Percentiles rank a stretch among this genome's conserved stretches.
These are phyloP conservation scores for Aradophagus sp. DNA, from an alignment of 1,140 invertebrate species.

Conservation along the genomic window DNA sequence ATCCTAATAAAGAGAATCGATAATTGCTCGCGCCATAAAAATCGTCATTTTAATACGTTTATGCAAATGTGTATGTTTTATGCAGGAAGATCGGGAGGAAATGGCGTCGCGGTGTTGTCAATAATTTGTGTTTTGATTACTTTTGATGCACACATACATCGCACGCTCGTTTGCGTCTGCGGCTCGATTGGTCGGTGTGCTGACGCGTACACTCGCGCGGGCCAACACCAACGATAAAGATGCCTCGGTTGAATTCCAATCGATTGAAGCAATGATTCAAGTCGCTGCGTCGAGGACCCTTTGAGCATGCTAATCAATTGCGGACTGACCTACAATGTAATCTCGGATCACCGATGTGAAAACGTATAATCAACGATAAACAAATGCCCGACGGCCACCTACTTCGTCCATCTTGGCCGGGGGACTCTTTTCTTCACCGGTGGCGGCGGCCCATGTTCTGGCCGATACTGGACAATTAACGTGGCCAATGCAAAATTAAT, in stretches of 20 bases:
- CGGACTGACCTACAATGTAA: conserved; percentile 40
- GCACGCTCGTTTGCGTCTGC: neutral
- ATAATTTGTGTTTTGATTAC: conserved; percentile 34
- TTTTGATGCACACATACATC: conserved; percentile 7
- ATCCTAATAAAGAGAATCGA: too few species aligned
- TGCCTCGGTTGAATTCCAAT: conserved; percentile 50
- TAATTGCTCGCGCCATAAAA: too few species aligned
- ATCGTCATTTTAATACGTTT: too few species aligned
- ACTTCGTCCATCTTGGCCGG: too few species aligned
- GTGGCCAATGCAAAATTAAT: too few species aligned
- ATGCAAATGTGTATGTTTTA: conserved; percentile 17
- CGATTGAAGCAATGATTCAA: conserved; percentile 54
- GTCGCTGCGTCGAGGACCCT: conserved; percentile 47
- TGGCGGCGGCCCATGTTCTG: too few species aligned
- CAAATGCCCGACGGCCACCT: conserved; percentile 16
- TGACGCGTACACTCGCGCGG: conserved; percentile 18
- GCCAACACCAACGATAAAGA: conserved; percentile 37
- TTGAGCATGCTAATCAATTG: conserved; percentile 56
- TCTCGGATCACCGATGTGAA: conserved; percentile 43
- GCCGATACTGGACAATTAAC: too few species aligned
- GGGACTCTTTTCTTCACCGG: too few species aligned
- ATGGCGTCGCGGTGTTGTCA: conserved; percentile 22
- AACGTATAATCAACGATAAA: conserved; percentile 47
- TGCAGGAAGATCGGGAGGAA: conserved; percentile 10
- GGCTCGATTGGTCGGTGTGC: conserved; percentile 24